Base-by-base conservation (phyloP, 2,113 vertebrate species). In the Gallinago paraguaiae region DNA sequence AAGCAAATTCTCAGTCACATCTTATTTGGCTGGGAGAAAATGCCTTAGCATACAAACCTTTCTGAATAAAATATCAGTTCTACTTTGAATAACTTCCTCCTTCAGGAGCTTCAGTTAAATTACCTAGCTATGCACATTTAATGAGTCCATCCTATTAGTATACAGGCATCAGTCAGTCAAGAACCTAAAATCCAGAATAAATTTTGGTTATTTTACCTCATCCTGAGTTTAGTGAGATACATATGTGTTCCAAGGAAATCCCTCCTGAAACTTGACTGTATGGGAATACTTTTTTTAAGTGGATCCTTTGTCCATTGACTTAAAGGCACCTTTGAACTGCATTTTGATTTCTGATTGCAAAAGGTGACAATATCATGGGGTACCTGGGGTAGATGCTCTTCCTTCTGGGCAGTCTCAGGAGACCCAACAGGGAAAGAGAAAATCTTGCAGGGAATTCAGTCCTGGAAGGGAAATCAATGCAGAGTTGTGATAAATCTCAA, bases 1-100 rank as follows among this genome's bases (percentile, higher is more conserved):
- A 90, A 95, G 53, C 31, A 94, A 93, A 76, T 80, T 92, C 61
- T 90, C 54, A 81, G 51, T 85, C 69, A 92, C 54, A 86, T 86
- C 54, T 94, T 95, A 91, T 39, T 94, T 91, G 27, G 18, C 79
- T 95, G 31, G 12, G 22, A 92, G 51, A 88, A 91, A 90, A 94
- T 51, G 92, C 48, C 53, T 81, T 80, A 76, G 17, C 12, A 59
- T 81, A 46, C 41, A 77, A 91, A 53, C 28, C 7, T 83, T 88
- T 74, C 63, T 77, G 67, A 90, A 90, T 81, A 77, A 95, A 93
- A 96, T 60, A 81, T 69, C 2, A 13, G 68, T 88, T 93, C 69
- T 67, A 7, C 30, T 90, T 83, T 63, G 30, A 90, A 19, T 65
- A 51, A 69, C 8, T 86, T 83, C 27, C 16, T 83, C 18, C 46